A percentile compares a stretch with the other conserved stretches of the same genome.
These are phyloP conservation scores for Hydrophis major DNA, from an alignment of 2,797 vertebrate genomes.

Conservation along the genomic window DNA sequence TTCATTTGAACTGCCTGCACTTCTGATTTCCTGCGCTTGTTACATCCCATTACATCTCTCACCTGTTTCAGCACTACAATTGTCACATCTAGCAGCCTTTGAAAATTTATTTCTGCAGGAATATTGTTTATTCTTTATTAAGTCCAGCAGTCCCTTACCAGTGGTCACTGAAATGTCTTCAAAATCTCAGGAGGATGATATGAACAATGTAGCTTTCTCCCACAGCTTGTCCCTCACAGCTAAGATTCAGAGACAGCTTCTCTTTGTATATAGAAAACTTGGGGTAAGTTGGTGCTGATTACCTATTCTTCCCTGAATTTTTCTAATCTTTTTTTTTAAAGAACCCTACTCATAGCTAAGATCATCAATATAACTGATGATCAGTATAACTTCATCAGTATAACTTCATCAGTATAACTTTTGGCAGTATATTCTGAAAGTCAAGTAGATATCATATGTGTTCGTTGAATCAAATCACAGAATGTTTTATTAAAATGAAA, in stretches of 20 bases:
- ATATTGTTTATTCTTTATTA: not conserved
- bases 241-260: too few relatives aligned
- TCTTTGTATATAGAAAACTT: not conserved
- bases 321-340: not conserved
- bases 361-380: not conserved
- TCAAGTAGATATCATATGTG: constrained; percentile 8
- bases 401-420: not conserved
- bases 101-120: not conserved
- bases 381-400: not conserved
- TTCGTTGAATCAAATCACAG: not conserved
- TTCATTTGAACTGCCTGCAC: not conserved
- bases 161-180: not conserved
- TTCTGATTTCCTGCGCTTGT: too few relatives aligned
- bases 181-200: not conserved
- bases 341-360: not conserved
- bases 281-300: not conserved
- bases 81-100: not conserved
- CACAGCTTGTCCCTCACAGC: not conserved
- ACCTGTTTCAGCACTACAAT: not conserved
- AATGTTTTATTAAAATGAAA: not conserved
- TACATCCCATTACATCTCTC: not conserved
- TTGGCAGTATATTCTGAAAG: not conserved
- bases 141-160: not conserved
- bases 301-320: not conserved
- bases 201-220: not conserved